These are phyloP conservation scores for Pitangus sulphuratus DNA, from an alignment of 2,797 vertebrate genomes.

Conservation along the genomic window DNA sequence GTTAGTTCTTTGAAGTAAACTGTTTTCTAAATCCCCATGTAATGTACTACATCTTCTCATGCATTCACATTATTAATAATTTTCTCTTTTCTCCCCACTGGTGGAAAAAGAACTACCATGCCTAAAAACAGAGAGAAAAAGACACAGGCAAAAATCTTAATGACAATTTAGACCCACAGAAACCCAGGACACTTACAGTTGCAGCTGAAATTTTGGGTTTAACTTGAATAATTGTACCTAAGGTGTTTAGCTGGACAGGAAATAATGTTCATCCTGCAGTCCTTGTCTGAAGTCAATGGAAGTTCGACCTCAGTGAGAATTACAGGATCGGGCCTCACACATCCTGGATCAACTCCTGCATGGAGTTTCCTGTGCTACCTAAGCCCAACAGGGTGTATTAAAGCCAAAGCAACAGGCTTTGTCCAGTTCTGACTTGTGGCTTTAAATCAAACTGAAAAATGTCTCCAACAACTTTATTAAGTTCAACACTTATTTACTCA, in stretches of 20 bases:
- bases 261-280: neutral
- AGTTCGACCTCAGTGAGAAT: neutral
- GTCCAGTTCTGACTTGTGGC: neutral
- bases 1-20: neutral
- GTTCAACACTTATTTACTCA: neutral
- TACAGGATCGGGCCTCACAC: neutral
- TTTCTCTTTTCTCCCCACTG: neutral
- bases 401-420: conserved; percentile 33
- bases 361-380: neutral
- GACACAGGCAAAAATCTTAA: neutral
- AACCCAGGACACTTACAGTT: neutral
- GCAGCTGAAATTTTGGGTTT: neutral
- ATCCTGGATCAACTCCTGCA: neutral
- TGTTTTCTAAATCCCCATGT: neutral
- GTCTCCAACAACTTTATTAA: neutral
- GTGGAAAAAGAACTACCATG: neutral
- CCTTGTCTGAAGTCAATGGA: neutral
- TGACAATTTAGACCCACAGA: neutral
- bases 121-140: neutral
- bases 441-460: conserved; percentile 15
- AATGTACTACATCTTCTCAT: neutral
- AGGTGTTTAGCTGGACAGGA: neutral
- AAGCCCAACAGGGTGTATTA: neutral
- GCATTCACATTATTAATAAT: neutral
- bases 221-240: neutral